These are phyloP conservation scores for Anoplophora glabripennis DNA, from an alignment of 1,140 invertebrate species.

Conservation along the genomic window DNA sequence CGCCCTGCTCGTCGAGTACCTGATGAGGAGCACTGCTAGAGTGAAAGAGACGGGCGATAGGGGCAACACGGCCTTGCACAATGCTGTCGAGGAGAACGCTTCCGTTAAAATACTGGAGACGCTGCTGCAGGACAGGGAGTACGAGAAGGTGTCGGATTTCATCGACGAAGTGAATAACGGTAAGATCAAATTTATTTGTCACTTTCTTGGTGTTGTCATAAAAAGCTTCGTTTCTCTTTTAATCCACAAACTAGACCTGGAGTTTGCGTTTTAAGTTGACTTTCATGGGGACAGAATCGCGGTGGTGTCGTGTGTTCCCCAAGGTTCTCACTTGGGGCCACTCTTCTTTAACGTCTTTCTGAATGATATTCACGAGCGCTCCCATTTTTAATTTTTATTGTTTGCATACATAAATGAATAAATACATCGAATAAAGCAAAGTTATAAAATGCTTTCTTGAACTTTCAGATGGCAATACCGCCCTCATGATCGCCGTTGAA, in stretches of 20 bases:
- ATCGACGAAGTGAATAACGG: constrained; percentile 47
- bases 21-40: constrained; percentile 52
- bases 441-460: too few relatives aligned
- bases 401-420: too few relatives aligned
- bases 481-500: constrained; percentile 54
- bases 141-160: constrained; percentile 21
- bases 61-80: constrained; percentile 54
- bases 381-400: too few relatives aligned
- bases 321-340: too few relatives aligned
- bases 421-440: too few relatives aligned
- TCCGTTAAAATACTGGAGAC: constrained; percentile 24
- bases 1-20: constrained; percentile 36
- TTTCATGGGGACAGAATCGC: too few relatives aligned
- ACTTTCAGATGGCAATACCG: constrained; percentile 49
- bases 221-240: too few relatives aligned
- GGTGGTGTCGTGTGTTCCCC: neutral
- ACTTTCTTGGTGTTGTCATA: too few relatives aligned
- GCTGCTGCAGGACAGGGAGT: constrained; percentile 11
- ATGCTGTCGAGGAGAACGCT: constrained; percentile 49
- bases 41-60: constrained; percentile 51
- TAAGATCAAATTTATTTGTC: constrained; percentile 23
- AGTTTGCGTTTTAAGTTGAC: too few relatives aligned
- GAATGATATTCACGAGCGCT: too few relatives aligned
- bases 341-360: neutral
- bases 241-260: too few relatives aligned